Conservation (phyloP, 2,113 vertebrate genomes). For the Prionailurus bengalensis region DNA sequence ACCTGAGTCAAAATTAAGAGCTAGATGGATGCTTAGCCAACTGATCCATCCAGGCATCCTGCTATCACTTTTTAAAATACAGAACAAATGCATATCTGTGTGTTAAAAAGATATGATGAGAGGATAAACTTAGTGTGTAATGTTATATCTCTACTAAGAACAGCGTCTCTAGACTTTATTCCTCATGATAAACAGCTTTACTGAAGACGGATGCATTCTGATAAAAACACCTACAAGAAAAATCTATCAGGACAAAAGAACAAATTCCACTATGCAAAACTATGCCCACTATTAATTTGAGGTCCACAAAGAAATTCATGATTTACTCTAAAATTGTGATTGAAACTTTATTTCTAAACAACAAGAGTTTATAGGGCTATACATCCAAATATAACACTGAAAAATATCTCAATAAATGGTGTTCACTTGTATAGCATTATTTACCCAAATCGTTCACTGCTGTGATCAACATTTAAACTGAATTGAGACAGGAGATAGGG, state of each 20-base stretch:
- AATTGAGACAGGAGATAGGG: background rate
- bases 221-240: background rate
- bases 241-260: background rate
- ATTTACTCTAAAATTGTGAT: background rate
- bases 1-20: too few species aligned
- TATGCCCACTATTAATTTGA: background rate
- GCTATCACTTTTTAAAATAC: background rate
- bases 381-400: background rate
- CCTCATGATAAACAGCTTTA: background rate
- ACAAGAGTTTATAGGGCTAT: background rate
- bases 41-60: too few species aligned
- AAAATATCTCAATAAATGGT: background rate
- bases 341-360: background rate
- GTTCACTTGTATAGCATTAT: background rate
- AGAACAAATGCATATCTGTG: slow-evolving; percentile 48
- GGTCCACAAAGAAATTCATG: background rate
- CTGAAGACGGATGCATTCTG: background rate
- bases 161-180: background rate
- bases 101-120: background rate
- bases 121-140: background rate
- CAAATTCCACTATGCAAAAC: background rate
- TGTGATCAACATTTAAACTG: background rate
- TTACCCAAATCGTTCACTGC: background rate
- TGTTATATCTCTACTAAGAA: background rate
- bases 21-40: too few species aligned